Evolutionary conservation across 1,140 invertebrate genomes (phyloP), one percentile per base, ranked within the genome.

Genomic region (Drosophila mojavensis): DNA sequence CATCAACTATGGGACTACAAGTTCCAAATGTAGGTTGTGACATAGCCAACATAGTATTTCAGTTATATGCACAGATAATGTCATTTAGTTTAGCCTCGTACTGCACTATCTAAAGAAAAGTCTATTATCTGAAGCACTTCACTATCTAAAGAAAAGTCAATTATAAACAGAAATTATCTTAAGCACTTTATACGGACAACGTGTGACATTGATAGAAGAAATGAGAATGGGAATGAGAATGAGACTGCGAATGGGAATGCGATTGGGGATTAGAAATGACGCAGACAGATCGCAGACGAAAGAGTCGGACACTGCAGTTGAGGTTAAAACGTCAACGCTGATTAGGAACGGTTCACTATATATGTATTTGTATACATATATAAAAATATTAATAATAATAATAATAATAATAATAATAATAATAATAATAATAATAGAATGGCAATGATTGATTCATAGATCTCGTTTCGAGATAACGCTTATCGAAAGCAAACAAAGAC

Each of bases 361-460:
- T 60, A 41, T 41, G 4, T 26, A 28, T 48, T 5, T 2, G 9
- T 13, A 28, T 13, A n/a, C 10, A 43, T 41, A 41, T 2, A 54
- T 39, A 28, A 10, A 1, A n/a, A 36, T 28, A 11, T 15, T 28
- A 11, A 30, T 24, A 48, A 48, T 53, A 45, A 50, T 33, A 50
- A 50, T 39, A 51, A 67, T 58, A 67, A 51, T n/a, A n/a, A n/a
- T n/a, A n/a, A n/a, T n/a, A n/a, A 54, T 39, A 28, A 10, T 0
- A n/a, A 36, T 28, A 11, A 11, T 28, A 11, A 30, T 24, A 48
- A 48, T 67, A 60, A 48, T 47, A 17, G 24, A 51, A 50, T 11
- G n/a, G 2, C 48, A 11, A 53, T 68, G 56, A 68, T 68, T 61
- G 66, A 68, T 68, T 68, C 66, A 54, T 60, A 26, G 48, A 53